These are phyloP conservation scores for Megamerina dolium DNA, from an alignment of 2,888 invertebrate genomes.

Conservation along the genomic window DNA sequence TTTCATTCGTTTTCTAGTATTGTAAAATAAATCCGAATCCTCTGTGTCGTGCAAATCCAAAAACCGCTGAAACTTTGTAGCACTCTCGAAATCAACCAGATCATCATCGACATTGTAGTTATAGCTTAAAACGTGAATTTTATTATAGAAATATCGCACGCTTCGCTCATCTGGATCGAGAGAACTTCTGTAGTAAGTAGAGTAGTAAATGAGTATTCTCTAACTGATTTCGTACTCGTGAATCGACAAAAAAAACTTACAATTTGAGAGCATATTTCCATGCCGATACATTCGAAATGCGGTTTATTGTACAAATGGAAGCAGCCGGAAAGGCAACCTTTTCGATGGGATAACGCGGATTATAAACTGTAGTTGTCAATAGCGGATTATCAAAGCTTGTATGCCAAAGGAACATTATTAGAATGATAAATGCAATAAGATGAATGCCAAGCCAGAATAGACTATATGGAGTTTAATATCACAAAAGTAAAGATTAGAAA, in stretches of 20 bases:
- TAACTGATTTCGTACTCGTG: too few relatives aligned
- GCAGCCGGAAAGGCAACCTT: conserved; percentile 59
- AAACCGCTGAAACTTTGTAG: conserved; percentile 36
- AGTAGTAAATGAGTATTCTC: too few relatives aligned
- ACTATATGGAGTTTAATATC: conserved; percentile 21
- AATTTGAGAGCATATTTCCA: conserved; percentile 44
- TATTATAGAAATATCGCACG: conserved; percentile 29
- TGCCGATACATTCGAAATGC: conserved; percentile 49
- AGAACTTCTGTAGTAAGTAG: too few relatives aligned
- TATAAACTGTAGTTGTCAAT: conserved; percentile 34
- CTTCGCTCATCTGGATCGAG: conserved; percentile 29
- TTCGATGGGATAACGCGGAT: conserved; percentile 52
- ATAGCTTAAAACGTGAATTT: conserved; percentile 29
- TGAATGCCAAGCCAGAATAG: conserved; percentile 42
- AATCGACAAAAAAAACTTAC: too few relatives aligned
- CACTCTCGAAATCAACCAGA: conserved; percentile 25
- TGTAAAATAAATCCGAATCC: conserved; percentile 34
- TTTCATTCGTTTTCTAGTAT: conserved; percentile 30
- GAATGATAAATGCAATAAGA: conserved; percentile 30
- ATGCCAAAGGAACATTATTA: conserved; percentile 35
- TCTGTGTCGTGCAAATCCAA: conserved; percentile 34
- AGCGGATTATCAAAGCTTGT: conserved; percentile 25
- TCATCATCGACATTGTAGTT: conserved; percentile 29
- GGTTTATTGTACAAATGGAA: conserved; percentile 58
- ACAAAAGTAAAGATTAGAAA: conserved; percentile 11